Base-by-base conservation (phyloP, 1,140 invertebrate species). In the Calephelis virginiensis region DNA sequence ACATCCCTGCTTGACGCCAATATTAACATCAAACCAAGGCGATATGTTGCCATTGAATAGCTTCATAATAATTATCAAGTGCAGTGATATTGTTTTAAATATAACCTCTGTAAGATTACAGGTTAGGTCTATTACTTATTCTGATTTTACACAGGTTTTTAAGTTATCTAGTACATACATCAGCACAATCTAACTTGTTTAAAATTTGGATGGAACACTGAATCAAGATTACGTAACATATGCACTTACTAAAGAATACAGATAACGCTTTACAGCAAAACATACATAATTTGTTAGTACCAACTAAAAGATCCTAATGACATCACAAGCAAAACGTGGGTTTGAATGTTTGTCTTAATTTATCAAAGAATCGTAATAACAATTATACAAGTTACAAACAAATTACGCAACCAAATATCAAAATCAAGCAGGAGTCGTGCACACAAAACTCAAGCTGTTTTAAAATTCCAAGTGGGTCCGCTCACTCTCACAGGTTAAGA, bases 401-500 rank as follows among this genome's bases (percentile, higher is more conserved):
- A 73, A 81, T 85, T 83, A 81, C 85, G 79, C 81, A 87, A 85
- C 75, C 49, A 73, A 74, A 78, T 74, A 72, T 69, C 56, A 62
- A 77, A 74, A 71, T 76, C 59, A 67, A 75, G 66, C 61, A 74
- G 66, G 63, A 73, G 53, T 65, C 70, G 67, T 74, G 69, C 69
- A 77, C 64, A 73, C 71, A 72, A 76, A 76, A 73, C 66, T 71
- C 66, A 72, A 76, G 73, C 74, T 64, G 68, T 71, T 77, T 79
- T 73, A 70, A 78, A 82, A 81, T 82, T 84, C 75, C 72, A 76
- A 78, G 71, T 75, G 62, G 71, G 69, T 69, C 72, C 69, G 73
- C 68, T 78, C 78, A 79, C 77, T 73, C 78, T 80, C 82, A 86
- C 82, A 76, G 75, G 80, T 83, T 80, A 71, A 71, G 77, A 72